These are phyloP conservation scores for Chelon auratus DNA, from an alignment of 2,797 vertebrate species.

Conservation along the genomic window DNA sequence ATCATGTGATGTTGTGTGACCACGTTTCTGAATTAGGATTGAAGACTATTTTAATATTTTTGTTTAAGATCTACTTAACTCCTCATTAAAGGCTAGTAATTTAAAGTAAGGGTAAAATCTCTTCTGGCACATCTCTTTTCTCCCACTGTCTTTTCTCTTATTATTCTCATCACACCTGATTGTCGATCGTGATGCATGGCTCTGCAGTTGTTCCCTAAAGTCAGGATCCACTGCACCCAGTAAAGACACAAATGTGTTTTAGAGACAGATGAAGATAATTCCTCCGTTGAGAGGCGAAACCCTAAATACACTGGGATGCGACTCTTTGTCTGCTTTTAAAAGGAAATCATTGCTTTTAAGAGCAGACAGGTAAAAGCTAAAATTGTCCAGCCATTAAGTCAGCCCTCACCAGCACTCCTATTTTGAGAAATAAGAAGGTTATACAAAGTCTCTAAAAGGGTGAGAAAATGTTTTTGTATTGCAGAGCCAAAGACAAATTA, in stretches of 20 bases:
- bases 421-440: slow-evolving; percentile 26
- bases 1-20: no score
- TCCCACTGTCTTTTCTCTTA: neutral
- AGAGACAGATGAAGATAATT: slow-evolving; percentile 30
- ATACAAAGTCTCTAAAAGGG: slow-evolving; percentile 1
- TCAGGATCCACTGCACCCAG: neutral
- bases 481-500: slow-evolving; percentile 10
- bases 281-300: slow-evolving; percentile 24
- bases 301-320: slow-evolving; percentile 1
- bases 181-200: slow-evolving; percentile 24
- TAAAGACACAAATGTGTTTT: slow-evolving; percentile 21
- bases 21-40: no score
- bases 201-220: slow-evolving; percentile 14
- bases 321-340: neutral
- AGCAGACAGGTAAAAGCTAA: slow-evolving; percentile 36
- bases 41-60: no score
- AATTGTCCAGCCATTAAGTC: slow-evolving; percentile 38
- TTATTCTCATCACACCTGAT: slow-evolving; percentile 29
- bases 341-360: slow-evolving; percentile 37
- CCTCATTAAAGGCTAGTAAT: neutral
- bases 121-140: neutral
- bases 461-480: slow-evolving; percentile 18
- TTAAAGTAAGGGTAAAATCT: neutral
- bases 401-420: slow-evolving; percentile 12
- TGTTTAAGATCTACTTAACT: neutral